These are phyloP conservation scores for Mixornis gularis DNA, from an alignment of 2,113 vertebrate species.

Conservation along the genomic window DNA sequence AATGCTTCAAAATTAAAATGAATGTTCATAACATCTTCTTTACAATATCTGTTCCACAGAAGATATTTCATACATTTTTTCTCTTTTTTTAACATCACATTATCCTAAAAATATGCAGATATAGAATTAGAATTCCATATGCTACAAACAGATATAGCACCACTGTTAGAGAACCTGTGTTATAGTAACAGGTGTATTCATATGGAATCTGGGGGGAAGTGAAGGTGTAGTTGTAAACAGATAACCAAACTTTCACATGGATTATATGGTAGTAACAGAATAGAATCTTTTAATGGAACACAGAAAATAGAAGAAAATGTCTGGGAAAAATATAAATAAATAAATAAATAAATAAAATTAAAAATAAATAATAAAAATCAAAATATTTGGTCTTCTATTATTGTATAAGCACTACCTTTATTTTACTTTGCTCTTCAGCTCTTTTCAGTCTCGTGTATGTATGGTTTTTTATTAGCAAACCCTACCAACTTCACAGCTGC, in stretches of 20 bases:
- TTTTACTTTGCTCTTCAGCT: not conserved
- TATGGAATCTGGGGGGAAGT: accelerated
- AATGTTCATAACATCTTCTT: not conserved
- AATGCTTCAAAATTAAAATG: not conserved
- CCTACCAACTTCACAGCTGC: not conserved
- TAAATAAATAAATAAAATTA: not conserved
- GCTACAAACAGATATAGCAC: not conserved
- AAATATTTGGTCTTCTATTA: not conserved
- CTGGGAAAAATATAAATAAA: not conserved
- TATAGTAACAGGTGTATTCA: not conserved
- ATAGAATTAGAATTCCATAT: not conserved
- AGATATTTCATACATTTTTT: not conserved
- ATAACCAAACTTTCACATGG: not conserved
- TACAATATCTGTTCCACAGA: not conserved
- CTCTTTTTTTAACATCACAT: not conserved
- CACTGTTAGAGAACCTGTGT: not conserved
- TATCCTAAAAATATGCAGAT: not conserved
- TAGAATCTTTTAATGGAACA: not conserved
- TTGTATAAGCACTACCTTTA: not conserved
- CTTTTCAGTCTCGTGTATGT: not conserved
- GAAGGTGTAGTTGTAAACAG: not conserved
- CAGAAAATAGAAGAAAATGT: not conserved
- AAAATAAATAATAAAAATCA: not conserved
- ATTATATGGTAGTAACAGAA: not conserved
- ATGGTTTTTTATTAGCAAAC: not conserved